A percentile compares a stretch with the other conserved stretches of the same genome.
Evolutionary conservation across 2,113 vertebrate genomes (phyloP).

Genomic region (Phodopus roborovskii): DNA sequence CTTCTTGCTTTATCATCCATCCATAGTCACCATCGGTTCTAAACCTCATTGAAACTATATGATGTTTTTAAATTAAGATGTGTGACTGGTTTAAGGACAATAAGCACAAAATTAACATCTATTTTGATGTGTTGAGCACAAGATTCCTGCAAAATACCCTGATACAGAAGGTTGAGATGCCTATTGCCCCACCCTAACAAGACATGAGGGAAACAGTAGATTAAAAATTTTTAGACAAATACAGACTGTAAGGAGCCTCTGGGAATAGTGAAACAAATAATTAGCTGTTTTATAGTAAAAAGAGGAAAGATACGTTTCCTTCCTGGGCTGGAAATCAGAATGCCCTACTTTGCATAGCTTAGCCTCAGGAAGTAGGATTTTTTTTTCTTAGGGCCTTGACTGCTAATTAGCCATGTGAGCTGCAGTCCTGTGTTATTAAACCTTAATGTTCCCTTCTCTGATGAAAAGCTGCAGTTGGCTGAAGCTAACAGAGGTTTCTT

Average conservation of each 20-base stretch:
- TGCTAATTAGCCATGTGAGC: neutral
- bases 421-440: neutral
- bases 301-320: constrained; percentile 1
- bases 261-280: constrained; percentile 5
- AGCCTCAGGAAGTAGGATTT: neutral
- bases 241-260: neutral
- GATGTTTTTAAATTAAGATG: neutral
- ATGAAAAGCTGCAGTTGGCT: neutral
- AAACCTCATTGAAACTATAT: neutral
- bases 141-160: neutral
- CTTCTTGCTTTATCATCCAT: neutral
- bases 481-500: neutral
- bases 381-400: constrained; percentile 20
- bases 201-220: constrained; percentile 6
- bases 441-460: neutral
- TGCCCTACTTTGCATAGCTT: neutral
- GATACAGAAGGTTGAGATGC: neutral
- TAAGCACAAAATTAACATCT: neutral
- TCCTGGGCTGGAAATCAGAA: neutral
- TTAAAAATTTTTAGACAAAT: neutral
- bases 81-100: neutral
- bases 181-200: no score
- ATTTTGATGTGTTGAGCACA: neutral
- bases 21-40: neutral
- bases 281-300: neutral